These are phyloP conservation scores for Ornithoptera priamus DNA, from an alignment of 2,888 invertebrate genomes.

Conservation along the genomic window DNA sequence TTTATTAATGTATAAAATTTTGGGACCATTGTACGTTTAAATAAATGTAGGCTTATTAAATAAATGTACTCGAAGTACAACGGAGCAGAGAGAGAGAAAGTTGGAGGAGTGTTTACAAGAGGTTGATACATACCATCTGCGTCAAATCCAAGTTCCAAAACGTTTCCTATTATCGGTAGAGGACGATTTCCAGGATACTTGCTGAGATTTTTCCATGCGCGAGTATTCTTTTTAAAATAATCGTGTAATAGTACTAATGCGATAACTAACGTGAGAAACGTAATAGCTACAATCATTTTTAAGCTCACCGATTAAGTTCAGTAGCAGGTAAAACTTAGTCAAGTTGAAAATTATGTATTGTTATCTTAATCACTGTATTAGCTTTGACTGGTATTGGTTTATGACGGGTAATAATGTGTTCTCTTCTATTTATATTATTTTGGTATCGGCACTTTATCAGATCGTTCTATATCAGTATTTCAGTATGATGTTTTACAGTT, in stretches of 20 bases:
- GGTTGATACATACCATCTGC: conserved; percentile 46
- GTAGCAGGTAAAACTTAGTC: not conserved
- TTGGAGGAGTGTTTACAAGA: not conserved
- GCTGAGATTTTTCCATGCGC: conserved; percentile 41
- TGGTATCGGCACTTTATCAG: conserved; percentile 17
- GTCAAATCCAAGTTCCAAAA: conserved; percentile 52
- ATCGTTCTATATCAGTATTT: not conserved
- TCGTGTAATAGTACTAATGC: conserved; percentile 37
- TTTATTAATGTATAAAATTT: too few relatives aligned
- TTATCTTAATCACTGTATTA: conserved; percentile 5
- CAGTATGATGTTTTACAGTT: conserved; percentile 2
- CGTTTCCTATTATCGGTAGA: conserved; percentile 53
- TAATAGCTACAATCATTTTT: conserved; percentile 37
- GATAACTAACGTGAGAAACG: conserved; percentile 36
- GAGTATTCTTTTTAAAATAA: conserved; percentile 34
- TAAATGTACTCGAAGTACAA: not conserved
- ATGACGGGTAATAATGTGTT: conserved; percentile 1
- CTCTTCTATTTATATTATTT: conserved; percentile 18
- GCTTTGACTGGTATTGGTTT: not conserved
- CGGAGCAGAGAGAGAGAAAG: not conserved
- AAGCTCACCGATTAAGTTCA: not conserved
- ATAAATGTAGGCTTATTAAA: not conserved
- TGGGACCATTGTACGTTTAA: too few relatives aligned
- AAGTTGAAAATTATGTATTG: not conserved
- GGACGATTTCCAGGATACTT: conserved; percentile 48